Conservation (phyloP, 2,888 invertebrate genomes). For the Diplazon laetatorius region DNA sequence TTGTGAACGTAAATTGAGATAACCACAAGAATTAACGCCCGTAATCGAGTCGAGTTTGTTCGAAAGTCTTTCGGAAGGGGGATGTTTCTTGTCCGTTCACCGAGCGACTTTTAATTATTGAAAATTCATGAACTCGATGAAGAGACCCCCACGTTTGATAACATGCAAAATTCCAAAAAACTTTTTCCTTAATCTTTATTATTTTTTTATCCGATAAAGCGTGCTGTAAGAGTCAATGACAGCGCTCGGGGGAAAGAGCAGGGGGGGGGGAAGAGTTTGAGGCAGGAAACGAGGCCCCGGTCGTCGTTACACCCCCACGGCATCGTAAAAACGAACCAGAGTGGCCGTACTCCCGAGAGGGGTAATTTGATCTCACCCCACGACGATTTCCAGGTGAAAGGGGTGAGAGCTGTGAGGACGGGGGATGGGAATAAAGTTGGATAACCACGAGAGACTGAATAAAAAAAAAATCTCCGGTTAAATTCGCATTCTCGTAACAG, state of each 20-base stretch:
- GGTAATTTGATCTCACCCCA: not conserved
- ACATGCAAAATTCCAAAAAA: slow-evolving; percentile 14
- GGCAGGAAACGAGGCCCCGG: not conserved
- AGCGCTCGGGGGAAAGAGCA: not conserved
- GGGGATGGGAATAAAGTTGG: too few relatives aligned
- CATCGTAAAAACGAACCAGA: not conserved
- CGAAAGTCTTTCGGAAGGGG: not conserved
- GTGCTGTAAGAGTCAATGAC: slow-evolving; percentile 11
- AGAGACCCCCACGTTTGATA: not conserved
- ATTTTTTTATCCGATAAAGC: slow-evolving; percentile 56
- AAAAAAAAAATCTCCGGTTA: not conserved
- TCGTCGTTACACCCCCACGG: not conserved
- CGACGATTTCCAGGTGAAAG: too few relatives aligned
- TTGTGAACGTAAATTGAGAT: slow-evolving; percentile 22
- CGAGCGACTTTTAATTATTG: slow-evolving; percentile 56
- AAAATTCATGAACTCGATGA: slow-evolving; percentile 53
- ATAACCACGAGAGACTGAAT: too few relatives aligned
- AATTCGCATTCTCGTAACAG: not conserved
- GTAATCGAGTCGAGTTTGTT: too few relatives aligned
- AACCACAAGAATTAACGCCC: slow-evolving; percentile 29
- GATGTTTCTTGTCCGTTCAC: not conserved
- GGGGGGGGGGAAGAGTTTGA: too few relatives aligned
- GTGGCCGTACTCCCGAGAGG: not conserved
- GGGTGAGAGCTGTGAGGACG: too few relatives aligned
- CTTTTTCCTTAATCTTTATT: slow-evolving; percentile 55